Conservation (phyloP, 53 echinoderm and acorn worm species). For the Luidia sarsii region DNA sequence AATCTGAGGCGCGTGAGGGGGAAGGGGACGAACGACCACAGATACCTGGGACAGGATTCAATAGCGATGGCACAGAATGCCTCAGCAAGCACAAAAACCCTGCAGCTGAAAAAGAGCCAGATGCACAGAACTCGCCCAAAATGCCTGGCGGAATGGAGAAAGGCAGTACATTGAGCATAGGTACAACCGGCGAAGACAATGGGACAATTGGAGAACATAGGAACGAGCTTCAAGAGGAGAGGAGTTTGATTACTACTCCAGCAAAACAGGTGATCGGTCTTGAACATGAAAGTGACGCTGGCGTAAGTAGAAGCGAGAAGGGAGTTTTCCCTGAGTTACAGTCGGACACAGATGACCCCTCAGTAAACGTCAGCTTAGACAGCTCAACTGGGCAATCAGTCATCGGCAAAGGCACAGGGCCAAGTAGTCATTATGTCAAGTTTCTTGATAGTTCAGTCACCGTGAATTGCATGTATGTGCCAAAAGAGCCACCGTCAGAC, state of each 20-base stretch:
- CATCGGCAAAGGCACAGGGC: neutral
- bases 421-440: slow-evolving; percentile 14
- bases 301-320: neutral
- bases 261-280: too few relatives aligned
- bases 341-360: neutral
- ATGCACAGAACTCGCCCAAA: too few relatives aligned
- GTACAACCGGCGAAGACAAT: too few relatives aligned
- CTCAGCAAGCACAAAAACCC: neutral
- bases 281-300: neutral
- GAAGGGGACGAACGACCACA: neutral
- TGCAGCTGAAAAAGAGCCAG: neutral
- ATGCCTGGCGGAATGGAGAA: too few relatives aligned
- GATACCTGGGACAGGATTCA: neutral
- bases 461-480: slow-evolving; percentile 31
- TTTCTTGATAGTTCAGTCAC: slow-evolving; percentile 41
- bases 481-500: neutral
- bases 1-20: neutral
- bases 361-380: neutral
- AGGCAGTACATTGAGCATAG: too few relatives aligned
- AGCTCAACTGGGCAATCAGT: neutral
- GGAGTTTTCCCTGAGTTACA: neutral
- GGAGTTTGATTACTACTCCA: too few relatives aligned
- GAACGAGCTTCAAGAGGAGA: too few relatives aligned
- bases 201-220: too few relatives aligned
- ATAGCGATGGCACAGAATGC: neutral